A percentile compares a stretch with the other conserved stretches of the same genome.
Conservation (phyloP, 2,797 vertebrate species). For the Alcedo atthis region DNA sequence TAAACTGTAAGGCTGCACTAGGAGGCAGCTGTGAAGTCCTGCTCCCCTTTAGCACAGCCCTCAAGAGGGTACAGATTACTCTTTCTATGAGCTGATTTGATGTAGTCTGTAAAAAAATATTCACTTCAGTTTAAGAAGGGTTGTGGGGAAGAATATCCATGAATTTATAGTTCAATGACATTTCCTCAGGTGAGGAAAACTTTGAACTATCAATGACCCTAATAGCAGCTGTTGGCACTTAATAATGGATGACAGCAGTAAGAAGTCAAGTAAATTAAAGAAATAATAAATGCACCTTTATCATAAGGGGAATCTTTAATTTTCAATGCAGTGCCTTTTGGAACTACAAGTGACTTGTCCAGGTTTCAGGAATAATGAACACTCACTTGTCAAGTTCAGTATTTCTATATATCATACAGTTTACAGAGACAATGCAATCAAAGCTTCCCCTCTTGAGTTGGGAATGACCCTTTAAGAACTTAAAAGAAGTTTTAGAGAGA, state of each 20-base stretch:
- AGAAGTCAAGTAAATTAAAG: neutral
- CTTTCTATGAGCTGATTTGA: neutral
- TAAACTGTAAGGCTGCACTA: neutral
- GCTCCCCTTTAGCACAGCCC: neutral
- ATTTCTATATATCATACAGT: neutral
- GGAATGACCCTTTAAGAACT: slow-evolving; percentile 25
- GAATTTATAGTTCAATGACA: neutral
- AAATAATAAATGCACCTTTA: neutral
- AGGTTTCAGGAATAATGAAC: neutral
- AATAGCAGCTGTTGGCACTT: neutral
- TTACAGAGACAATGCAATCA: neutral
- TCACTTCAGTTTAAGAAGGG: neutral
- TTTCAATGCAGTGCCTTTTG: neutral
- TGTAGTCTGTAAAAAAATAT: neutral
- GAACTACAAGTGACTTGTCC: neutral
- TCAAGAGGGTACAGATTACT: neutral
- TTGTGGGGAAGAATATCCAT: neutral
- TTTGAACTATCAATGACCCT: neutral
- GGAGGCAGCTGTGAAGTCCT: neutral
- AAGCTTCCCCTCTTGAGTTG: neutral
- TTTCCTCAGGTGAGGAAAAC: neutral
- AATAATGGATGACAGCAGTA: neutral
- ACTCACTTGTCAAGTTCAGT: neutral
- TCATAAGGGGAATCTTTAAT: neutral
- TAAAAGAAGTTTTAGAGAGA: neutral